Conservation (phyloP, 2,113 vertebrate species). For the Danionella cerebrum region DNA sequence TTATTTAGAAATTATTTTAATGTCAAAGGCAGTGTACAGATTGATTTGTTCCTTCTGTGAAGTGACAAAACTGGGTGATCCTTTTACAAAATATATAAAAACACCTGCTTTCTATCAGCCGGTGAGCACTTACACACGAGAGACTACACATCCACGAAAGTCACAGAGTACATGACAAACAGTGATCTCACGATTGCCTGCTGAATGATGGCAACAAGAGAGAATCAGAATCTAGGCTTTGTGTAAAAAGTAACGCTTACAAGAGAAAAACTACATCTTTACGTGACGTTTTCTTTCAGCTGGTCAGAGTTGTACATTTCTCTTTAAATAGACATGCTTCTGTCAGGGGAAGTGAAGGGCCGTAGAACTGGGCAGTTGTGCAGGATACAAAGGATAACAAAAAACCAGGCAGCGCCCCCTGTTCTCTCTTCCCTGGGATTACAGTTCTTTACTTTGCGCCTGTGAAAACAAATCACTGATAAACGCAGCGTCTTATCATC, state of each 20-base stretch:
- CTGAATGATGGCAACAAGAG: neutral
- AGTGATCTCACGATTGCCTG: neutral
- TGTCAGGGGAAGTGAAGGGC: neutral
- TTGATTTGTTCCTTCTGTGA: neutral
- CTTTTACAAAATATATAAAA: slow-evolving; percentile 34
- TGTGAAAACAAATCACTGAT: neutral
- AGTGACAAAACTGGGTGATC: slow-evolving; percentile 6
- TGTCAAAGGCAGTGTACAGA: neutral
- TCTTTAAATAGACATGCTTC: neutral
- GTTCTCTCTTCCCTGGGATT: neutral
- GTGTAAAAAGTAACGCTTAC: neutral
- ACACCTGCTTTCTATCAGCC: neutral
- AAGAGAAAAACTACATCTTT: neutral
- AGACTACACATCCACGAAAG: neutral
- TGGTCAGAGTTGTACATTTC: neutral
- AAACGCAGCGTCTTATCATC: neutral
- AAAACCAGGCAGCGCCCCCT: neutral
- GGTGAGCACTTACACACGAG: neutral
- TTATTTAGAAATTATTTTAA: slow-evolving; percentile 8
- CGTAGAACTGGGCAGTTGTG: neutral
- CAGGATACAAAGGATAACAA: neutral
- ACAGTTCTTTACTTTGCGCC: neutral
- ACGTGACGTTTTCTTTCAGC: neutral
- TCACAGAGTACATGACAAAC: neutral
- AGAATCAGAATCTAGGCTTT: neutral